Conservation (phyloP, 2,797 vertebrate species). For the Danio kyathit region DNA sequence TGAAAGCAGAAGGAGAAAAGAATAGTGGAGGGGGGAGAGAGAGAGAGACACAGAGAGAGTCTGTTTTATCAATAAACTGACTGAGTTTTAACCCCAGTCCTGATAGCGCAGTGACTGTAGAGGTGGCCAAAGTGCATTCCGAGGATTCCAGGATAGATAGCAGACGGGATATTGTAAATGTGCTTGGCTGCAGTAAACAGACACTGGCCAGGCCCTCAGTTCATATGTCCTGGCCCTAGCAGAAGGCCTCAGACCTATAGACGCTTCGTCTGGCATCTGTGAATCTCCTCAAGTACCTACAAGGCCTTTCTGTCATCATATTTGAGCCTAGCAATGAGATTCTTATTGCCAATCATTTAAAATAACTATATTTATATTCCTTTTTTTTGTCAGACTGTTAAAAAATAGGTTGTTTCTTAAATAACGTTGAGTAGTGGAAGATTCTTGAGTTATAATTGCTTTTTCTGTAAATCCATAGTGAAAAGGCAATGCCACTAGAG, state of each 20-base stretch:
- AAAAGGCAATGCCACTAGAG: not conserved
- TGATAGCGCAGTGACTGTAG: conserved; percentile 55
- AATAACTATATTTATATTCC: not conserved
- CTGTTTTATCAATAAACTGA: conserved; percentile 64
- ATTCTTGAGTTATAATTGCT: conserved; percentile 20
- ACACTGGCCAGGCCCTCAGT: conserved; percentile 55
- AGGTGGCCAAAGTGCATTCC: conserved; percentile 62
- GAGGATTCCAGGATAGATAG: conserved; percentile 59
- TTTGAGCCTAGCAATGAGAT: conserved; percentile 7
- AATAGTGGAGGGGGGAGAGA: conserved; percentile 1
- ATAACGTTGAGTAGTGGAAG: conserved; percentile 4
- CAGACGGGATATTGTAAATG: conserved; percentile 61
- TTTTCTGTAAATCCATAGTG: conserved; percentile 29
- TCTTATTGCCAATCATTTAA: not conserved
- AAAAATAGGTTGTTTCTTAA: conserved; percentile 1
- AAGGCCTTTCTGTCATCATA: conserved; percentile 25
- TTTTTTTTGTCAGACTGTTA: not conserved
- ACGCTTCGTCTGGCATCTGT: conserved; percentile 48
- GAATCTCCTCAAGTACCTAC: conserved; percentile 47
- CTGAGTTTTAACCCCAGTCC: conserved; percentile 48
- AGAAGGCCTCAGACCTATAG: conserved; percentile 41
- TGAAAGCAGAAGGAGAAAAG: conserved; percentile 41
- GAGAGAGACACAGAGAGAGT: conserved; percentile 25
- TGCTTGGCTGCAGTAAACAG: conserved; percentile 54
- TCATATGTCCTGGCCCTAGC: conserved; percentile 33